Evolutionary conservation across 1,140 invertebrate species (phyloP).

Genomic region (Adoxophyes honmai): DNA sequence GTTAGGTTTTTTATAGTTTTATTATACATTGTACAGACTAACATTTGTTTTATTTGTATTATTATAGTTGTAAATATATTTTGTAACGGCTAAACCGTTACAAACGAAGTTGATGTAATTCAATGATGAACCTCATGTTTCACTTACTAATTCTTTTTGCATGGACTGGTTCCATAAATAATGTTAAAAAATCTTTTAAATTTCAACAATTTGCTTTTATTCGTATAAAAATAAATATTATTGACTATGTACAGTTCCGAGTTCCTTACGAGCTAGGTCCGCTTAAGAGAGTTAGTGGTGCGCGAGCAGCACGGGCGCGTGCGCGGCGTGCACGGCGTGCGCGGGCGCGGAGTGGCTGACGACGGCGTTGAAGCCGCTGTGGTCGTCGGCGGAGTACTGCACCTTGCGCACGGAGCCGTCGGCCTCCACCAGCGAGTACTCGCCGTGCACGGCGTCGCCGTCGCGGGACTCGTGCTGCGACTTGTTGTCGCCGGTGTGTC

Average conservation of each 20-base stretch:
- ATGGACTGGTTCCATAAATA: too few species aligned
- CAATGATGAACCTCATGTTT: too few species aligned
- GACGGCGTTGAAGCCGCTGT: conserved; percentile 81
- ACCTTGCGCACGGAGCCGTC: conserved; percentile 81
- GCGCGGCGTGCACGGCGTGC: conserved; percentile 63
- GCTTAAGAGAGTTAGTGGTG: conserved; percentile 17
- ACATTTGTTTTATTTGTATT: too few species aligned
- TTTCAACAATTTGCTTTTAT: conserved; percentile 19
- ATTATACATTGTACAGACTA: too few species aligned
- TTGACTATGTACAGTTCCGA: conserved; percentile 9
- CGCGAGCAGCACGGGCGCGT: conserved; percentile 50
- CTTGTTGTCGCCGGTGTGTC: conserved; percentile 75
- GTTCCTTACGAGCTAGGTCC: background rate
- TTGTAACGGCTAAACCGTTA: too few species aligned
- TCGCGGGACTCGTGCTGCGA: conserved; percentile 72
- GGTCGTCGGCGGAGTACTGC: conserved; percentile 81
- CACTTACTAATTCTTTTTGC: too few species aligned
- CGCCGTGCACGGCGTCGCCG: conserved; percentile 75
- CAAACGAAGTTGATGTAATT: too few species aligned
- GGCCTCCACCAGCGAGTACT: conserved; percentile 74
- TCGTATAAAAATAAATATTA: conserved; percentile 16
- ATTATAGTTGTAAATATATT: too few species aligned
- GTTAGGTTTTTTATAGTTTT: too few species aligned
- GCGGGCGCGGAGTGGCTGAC: conserved; percentile 77
- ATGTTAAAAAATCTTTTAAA: background rate